Conservation (phyloP, 2,113 vertebrate species). For the Daphoenositta chrysoptera region DNA sequence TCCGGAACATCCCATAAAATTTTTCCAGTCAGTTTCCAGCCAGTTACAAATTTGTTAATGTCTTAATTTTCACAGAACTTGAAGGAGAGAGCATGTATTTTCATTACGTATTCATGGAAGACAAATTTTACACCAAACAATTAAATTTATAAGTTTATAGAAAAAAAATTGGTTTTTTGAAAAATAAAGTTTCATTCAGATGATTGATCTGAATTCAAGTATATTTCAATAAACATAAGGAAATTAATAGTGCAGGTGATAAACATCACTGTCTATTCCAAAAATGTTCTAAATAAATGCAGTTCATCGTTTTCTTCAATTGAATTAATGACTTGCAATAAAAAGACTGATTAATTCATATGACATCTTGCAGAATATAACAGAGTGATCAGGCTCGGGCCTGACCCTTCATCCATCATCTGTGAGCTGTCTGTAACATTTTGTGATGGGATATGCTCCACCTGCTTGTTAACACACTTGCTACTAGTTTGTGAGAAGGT, state of each 20-base stretch:
- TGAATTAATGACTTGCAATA: not conserved
- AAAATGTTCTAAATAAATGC: not conserved
- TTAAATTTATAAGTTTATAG: not conserved
- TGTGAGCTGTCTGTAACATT: not conserved
- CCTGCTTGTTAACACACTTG: not conserved
- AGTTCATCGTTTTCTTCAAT: not conserved
- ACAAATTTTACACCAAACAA: not conserved
- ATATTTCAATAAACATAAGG: not conserved
- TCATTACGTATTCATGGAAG: not conserved
- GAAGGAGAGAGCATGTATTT: not conserved
- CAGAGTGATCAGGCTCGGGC: not conserved
- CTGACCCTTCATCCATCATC: not conserved
- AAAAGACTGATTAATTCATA: not conserved
- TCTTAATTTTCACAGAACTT: not conserved
- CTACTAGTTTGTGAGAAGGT: not conserved
- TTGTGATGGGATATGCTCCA: not conserved
- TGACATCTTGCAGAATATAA: not conserved
- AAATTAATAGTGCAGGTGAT: not conserved
- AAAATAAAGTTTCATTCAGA: not conserved
- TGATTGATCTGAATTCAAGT: not conserved
- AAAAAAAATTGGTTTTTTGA: not conserved
- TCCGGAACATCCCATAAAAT: not conserved
- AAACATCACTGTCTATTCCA: not conserved
- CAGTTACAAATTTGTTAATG: not conserved
- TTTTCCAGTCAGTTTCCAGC: not conserved